phyloP scores from a whole-genome alignment of 1,140 invertebrate genomes.

The Neodiprion virginianus region DNA sequence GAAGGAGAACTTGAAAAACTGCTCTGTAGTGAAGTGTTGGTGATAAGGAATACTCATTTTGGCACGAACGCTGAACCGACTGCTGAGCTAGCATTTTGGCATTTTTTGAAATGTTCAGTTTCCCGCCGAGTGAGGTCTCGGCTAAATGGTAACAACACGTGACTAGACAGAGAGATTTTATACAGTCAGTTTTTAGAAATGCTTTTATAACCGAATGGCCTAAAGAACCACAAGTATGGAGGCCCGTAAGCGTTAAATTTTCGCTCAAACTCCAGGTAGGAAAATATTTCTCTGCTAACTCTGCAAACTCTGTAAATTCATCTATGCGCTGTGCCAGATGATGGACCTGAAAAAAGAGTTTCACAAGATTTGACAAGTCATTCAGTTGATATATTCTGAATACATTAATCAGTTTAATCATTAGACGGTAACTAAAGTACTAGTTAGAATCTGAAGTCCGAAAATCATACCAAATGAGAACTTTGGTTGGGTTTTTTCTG shows the following conservation, averaged over 20 bases:
- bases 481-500: slow-evolving; percentile 52
- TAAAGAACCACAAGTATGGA: slow-evolving; percentile 91
- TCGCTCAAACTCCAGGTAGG: slow-evolving; percentile 36
- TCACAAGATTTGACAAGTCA: slow-evolving; percentile 13
- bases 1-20: slow-evolving; percentile 72
- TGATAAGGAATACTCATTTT: slow-evolving; percentile 64
- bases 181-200: slow-evolving; percentile 67
- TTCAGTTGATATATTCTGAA: not conserved
- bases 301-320: slow-evolving; percentile 60
- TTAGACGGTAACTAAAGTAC: too few relatives aligned
- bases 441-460: too few relatives aligned
- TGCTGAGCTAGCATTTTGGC: slow-evolving; percentile 85
- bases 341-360: slow-evolving; percentile 41
- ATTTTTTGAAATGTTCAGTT: slow-evolving; percentile 73
- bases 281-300: slow-evolving; percentile 62
- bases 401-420: too few relatives aligned
- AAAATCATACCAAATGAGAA: slow-evolving; percentile 31
- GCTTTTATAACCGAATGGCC: slow-evolving; percentile 76
- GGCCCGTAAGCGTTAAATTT: slow-evolving; percentile 71
- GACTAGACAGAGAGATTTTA: slow-evolving; percentile 76
- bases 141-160: slow-evolving; percentile 92
- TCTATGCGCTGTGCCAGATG: slow-evolving; percentile 46
- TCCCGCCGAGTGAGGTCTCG: slow-evolving; percentile 66
- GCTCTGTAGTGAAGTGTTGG: slow-evolving; percentile 75
- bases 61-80: slow-evolving; percentile 71